Evolutionary conservation across 2,113 vertebrate species (phyloP).

Genomic region (Smithornis capensis): DNA sequence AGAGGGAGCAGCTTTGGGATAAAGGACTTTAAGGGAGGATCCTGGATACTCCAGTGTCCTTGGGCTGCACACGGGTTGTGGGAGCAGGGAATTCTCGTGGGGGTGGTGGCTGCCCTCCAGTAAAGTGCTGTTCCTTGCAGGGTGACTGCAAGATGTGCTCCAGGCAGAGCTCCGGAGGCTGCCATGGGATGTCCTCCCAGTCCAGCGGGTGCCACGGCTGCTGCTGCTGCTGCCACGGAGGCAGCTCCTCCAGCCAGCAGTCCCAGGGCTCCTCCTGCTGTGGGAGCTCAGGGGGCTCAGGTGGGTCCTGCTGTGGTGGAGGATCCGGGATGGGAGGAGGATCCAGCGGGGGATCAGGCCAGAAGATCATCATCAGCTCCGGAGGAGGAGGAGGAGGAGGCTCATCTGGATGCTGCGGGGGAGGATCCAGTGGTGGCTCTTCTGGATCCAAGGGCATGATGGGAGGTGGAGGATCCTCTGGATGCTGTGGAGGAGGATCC

Average conservation of each 20-base stretch:
- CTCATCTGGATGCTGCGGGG: not conserved
- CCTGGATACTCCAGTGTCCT: rapidly evolving
- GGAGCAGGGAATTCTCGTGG: rapidly evolving
- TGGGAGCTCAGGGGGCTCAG: not conserved
- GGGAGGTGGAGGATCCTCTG: not conserved
- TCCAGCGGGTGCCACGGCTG: not conserved
- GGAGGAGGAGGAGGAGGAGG: not conserved
- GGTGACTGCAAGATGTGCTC: conserved; percentile 3
- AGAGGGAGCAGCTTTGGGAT: not conserved
- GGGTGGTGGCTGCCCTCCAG: rapidly evolving
- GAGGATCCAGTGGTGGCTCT: rapidly evolving
- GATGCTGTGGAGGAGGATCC: not conserved
- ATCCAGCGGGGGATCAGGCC: not conserved
- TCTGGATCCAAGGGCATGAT: not conserved
- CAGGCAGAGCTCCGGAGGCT: not conserved
- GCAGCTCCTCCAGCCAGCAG: not conserved
- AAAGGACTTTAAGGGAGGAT: not conserved
- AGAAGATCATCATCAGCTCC: not conserved
- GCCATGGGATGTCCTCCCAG: not conserved
- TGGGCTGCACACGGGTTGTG: rapidly evolving
- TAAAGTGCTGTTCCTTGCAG: not conserved
- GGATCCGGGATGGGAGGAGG: not conserved
- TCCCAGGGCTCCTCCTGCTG: not conserved
- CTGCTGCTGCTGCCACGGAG: not conserved
- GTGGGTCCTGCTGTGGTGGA: not conserved